Percentiles rank a stretch among this genome's conserved stretches.
Conservation (phyloP, 2,797 vertebrate species). For the Enoplosus armatus region DNA sequence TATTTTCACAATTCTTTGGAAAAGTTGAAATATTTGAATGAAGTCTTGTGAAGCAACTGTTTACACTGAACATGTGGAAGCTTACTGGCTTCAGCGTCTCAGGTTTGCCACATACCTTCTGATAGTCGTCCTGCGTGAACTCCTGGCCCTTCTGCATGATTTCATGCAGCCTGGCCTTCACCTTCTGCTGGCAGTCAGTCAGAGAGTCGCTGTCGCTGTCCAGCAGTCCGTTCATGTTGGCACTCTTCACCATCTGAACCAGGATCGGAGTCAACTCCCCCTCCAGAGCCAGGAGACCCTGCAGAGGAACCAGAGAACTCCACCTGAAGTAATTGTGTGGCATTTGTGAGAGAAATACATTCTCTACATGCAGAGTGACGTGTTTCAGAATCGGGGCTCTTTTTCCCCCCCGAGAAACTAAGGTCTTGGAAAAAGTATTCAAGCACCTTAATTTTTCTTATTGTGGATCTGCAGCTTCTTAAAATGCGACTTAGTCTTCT, state of each 20-base stretch:
- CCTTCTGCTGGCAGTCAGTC: constrained; percentile 94
- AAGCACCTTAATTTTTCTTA: not conserved
- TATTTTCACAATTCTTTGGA: constrained; percentile 10
- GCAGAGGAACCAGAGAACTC: constrained; percentile 25
- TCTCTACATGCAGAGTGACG: not conserved
- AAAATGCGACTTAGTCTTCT: not conserved
- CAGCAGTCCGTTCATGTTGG: constrained; percentile 97
- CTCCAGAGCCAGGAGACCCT: constrained; percentile 96
- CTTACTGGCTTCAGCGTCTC: not conserved
- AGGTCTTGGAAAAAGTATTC: not conserved
- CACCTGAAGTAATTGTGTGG: not conserved
- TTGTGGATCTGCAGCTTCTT: not conserved
- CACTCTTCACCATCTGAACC: constrained; percentile 99
- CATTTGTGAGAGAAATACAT: not conserved
- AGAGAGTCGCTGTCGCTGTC: constrained; percentile 96
- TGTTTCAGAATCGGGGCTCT: not conserved
- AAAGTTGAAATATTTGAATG: constrained; percentile 1
- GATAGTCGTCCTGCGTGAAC: constrained; percentile 89
- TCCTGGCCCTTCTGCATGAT: constrained; percentile 94
- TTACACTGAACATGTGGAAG: constrained; percentile 1
- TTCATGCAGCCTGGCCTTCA: constrained; percentile 93
- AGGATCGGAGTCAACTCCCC: constrained; percentile 97
- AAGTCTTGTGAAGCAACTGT: not conserved
- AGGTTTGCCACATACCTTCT: constrained; percentile 53
- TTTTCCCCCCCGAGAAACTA: not conserved